Evolutionary conservation across 2,888 invertebrate genomes (phyloP), one percentile per base, ranked within the genome.

Genomic region (Pantelozetes paolii): DNA sequence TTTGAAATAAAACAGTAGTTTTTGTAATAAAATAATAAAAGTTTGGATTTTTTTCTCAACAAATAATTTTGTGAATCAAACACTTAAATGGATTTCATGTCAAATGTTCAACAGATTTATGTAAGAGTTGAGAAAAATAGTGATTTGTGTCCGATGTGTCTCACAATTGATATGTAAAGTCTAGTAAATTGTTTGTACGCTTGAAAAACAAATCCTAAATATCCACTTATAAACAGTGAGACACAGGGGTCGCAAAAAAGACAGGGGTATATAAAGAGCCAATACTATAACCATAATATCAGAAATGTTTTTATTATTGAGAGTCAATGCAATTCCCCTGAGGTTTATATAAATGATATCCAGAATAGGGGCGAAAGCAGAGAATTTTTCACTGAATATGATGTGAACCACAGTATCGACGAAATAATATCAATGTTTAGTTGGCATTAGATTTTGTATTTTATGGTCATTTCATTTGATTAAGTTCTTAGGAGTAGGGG

Each of bases 311-410:
- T 40, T 69, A 42, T 69, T 42, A 42, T 64, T 69, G 69, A 69
- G 42, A 69, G 40, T 23, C 67, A 40, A 67, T 9, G 42, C 69
- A 18, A 69, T 69, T 45, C 64, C 45, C 69, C 45, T 45, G 69
- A 69, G 69, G 45, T 69, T 69, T 40, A 69, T 69, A 69, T 42
- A 69, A 69, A 69, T 69, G 69, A 69, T 45, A 69, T 69, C 45
- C 45, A 45, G 45, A 67, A 67, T 40, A 13, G 36, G 42, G 8
- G 42, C 20, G 40, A 59, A 30, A 13, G 5, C 9, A n/a, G 26
- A 36, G 9, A 15, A 20, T 64, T 36, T 64, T 64, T 64, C 36
- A 36, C 28, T 11, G 13, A 6, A 18, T 32, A 32, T 59, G 36
- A 18, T 59, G 30, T 13, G 42, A 40, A 69, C 69, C 69, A 69